Base-by-base conservation (phyloP, 2,797 vertebrate genomes). In the Chelonia mydas region DNA sequence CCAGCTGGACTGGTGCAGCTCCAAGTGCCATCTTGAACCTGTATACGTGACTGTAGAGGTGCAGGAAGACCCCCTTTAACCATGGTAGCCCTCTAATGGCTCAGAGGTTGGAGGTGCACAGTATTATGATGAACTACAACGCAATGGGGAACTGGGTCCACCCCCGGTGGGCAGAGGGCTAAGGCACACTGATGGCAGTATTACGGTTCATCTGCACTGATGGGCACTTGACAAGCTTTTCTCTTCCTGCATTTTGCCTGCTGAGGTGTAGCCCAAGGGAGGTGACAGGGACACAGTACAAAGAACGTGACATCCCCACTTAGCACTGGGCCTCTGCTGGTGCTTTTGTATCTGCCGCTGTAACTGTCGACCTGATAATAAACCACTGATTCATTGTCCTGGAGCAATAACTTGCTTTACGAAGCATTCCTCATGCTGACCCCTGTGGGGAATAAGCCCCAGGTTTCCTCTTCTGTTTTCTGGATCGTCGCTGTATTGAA, bases 351-450 rank as follows among this genome's bases (percentile, higher is more conserved):
- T 16, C 28, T 7, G 41, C 54, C 76, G 92, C 45, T 72, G 11
- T 19, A 51, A 77, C 41, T 31, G 27, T 27, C 6, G 12, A 50
- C 33, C 53, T 28, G 61, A 80, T 79, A 96, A 98, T 97, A 97
- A 97, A 97, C 50, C 90, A 86, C 87, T 96, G 95, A 50, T 91
- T 96, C 96, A 94, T 96, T 95, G 96, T 96, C 94, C 5, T 13
- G 33, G 87, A 86, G 92, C 80, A 85, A 68, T 1, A n/a, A 47
- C 47, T 11, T 80, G 25, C 28, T 74, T 31, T 17, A 4, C 16
- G 1, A 19, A 50, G 5, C 0, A 23, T 5, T 45, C 41, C 45
- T 53, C 57, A 1, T 49, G 86, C 41, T 31, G 12, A 57, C 27
- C 19, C 47, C 8, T 11, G 37, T 7, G 12, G 49, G 3, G 41